Percentiles rank a stretch among this genome's conserved stretches.
Evolutionary conservation across 2,113 vertebrate genomes (phyloP).

Genomic region (Neofelis nebulosa): DNA sequence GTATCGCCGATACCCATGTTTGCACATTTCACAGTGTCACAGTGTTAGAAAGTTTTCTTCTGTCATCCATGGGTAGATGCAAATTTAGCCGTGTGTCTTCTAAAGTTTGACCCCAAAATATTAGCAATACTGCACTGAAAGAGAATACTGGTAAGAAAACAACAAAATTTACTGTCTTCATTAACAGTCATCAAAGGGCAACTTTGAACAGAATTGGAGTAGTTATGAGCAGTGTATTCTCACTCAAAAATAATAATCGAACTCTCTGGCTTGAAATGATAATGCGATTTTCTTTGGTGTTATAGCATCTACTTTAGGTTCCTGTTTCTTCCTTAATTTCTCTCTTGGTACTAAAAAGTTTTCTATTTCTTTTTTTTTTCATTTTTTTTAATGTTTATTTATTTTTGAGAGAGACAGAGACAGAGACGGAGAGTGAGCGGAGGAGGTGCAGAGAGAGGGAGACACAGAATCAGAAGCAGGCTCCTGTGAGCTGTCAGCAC

Average conservation of each 20-base stretch:
- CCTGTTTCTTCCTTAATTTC: background rate
- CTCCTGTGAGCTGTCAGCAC: too few relatives aligned
- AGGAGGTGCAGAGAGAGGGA: too few relatives aligned
- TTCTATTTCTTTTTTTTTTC: background rate
- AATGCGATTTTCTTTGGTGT: background rate
- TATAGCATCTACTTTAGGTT: background rate
- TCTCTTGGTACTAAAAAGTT: background rate
- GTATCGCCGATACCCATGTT: accelerated
- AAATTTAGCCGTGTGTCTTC: background rate
- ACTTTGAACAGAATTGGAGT: background rate
- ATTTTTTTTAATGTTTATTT: too few relatives aligned
- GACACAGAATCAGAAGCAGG: too few relatives aligned
- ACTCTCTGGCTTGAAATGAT: background rate
- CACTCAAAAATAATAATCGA: background rate
- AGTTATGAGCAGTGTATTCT: background rate
- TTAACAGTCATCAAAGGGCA: background rate
- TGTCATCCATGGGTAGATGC: background rate
- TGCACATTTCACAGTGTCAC: background rate
- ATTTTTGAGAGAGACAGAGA: too few relatives aligned
- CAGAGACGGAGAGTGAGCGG: too few relatives aligned
- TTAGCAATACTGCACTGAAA: background rate
- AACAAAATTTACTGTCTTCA: background rate
- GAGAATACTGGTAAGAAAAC: background rate
- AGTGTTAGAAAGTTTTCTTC: background rate
- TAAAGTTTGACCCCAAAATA: background rate